Evolutionary conservation across 2,888 invertebrate species (phyloP).

Genomic region (Sminthurides aquaticus): DNA sequence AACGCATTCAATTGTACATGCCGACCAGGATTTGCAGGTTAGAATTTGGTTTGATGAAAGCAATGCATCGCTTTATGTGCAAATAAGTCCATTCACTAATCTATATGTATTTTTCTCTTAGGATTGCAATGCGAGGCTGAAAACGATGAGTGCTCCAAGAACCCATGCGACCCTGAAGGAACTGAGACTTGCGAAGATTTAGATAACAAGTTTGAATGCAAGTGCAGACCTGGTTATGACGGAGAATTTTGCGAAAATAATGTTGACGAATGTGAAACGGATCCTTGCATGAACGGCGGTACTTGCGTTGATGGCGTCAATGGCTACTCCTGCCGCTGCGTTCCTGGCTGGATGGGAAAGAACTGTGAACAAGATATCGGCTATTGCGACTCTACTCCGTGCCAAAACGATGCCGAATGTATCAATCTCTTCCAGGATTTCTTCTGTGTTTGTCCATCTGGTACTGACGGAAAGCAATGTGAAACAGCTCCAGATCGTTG

Average conservation of each 20-base stretch:
- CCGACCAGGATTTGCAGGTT: slow-evolving; percentile 76
- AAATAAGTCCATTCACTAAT: too few species aligned
- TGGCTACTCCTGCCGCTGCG: slow-evolving; percentile 72
- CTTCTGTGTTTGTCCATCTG: slow-evolving; percentile 89
- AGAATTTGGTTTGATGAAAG: slow-evolving; percentile 23
- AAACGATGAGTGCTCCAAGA: slow-evolving; percentile 83
- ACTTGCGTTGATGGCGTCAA: slow-evolving; percentile 78
- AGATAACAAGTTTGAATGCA: slow-evolving; percentile 77
- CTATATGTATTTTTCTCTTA: slow-evolving; percentile 30
- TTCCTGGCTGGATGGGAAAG: slow-evolving; percentile 76
- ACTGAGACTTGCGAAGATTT: slow-evolving; percentile 83
- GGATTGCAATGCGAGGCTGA: slow-evolving; percentile 87
- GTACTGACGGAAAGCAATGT: slow-evolving; percentile 93
- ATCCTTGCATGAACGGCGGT: slow-evolving; percentile 83
- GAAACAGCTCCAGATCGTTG: slow-evolving; percentile 93
- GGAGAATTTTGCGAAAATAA: slow-evolving; percentile 74
- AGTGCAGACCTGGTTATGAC: slow-evolving; percentile 79
- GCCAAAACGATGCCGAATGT: slow-evolving; percentile 85
- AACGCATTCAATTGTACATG: slow-evolving; percentile 90
- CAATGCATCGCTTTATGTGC: background rate
- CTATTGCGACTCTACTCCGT: slow-evolving; percentile 75
- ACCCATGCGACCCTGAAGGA: slow-evolving; percentile 82
- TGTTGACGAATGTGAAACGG: slow-evolving; percentile 75
- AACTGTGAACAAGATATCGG: slow-evolving; percentile 82
- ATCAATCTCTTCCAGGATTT: slow-evolving; percentile 86